Percentiles rank a stretch among this genome's conserved stretches.
Evolutionary conservation across 2,797 vertebrate species (phyloP).

Genomic region (Yasuhikotakia modesta): DNA sequence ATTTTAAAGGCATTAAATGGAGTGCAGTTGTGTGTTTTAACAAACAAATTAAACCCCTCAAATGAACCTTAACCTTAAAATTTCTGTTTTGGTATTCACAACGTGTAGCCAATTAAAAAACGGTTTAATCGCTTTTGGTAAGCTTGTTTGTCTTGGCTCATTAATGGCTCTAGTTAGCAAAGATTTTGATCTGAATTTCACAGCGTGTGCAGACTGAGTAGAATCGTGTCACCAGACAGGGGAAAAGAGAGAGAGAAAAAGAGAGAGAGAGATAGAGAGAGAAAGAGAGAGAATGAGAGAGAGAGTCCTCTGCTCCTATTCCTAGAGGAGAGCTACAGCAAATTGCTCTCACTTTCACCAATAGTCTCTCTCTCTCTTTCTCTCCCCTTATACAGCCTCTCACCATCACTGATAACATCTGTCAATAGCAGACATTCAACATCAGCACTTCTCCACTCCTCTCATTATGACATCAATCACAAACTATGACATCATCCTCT

Average conservation of each 20-base stretch:
- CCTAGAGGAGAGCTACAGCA: conserved; percentile 13
- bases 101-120: conserved; percentile 48
- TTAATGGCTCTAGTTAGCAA: conserved; percentile 43
- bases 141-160: conserved; percentile 49
- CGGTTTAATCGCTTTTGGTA: conserved; percentile 50
- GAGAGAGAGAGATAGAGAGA: not conserved
- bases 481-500: conserved; percentile 13
- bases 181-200: conserved; percentile 52
- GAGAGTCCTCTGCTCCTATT: not conserved
- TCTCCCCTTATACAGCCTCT: not conserved
- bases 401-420: conserved; percentile 10
- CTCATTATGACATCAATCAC: conserved; percentile 33
- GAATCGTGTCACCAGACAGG: conserved; percentile 29
- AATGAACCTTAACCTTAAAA: conserved; percentile 26
- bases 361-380: not conserved
- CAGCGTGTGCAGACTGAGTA: conserved; percentile 36
- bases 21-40: no score
- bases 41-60: not conserved
- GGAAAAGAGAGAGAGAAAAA: not conserved
- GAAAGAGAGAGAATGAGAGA: not conserved
- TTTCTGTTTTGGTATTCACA: conserved; percentile 38
- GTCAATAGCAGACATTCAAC: conserved; percentile 34
- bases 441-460: conserved; percentile 5
- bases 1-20: no score
- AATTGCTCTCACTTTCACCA: conserved; percentile 28